Evolutionary conservation across 2,113 vertebrate species (phyloP), one percentile per base, ranked within the genome.

Genomic region (Xiphias gladius): DNA sequence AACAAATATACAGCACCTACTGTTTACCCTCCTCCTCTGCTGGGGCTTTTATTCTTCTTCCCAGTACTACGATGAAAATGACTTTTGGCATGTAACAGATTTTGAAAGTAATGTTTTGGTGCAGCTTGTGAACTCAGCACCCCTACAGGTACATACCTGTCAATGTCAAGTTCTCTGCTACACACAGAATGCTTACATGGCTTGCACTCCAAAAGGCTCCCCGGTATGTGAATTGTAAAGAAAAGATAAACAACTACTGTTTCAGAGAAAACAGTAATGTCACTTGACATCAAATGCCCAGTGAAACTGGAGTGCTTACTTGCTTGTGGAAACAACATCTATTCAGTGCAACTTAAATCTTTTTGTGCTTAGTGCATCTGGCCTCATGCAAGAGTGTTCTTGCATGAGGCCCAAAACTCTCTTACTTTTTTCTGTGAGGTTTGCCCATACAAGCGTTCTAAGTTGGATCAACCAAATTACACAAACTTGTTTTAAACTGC

Each of bases 1-100:
- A 37, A 41, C 62, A 76, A 58, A 78, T 73, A 66, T 35, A 61
- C 58, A 35, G 17, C 14, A 7, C 32, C 61, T 58, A 30, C 32
- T 65, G 54, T 75, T 87, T 63, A 70, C 73, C 57, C 52, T 22
- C 28, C 58, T 70, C 52, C 59, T 59, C 79, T 50, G 39, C 62
- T 43, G n/a, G 22, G 24, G 77, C 48, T 30, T 43, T 20, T 39
- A 32, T 50, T 19, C 17, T 50, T 66, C 17, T 66, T 76, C 54
- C 41, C 35, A 59, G 66, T 39, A 65, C 19, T 41, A 28, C 32
- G n/a, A 86, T 69, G 30, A 58, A 85, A 88, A 87, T 79, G 20
- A 81, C 55, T 86, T 84, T 69, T 83, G 87, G 82, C 87, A 89
- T 84, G 48, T 17, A 81, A 73, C 86, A 76, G 63, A 79, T 63